Base-by-base conservation (phyloP, 2,888 invertebrate species). In the Synanthedon formicaeformis region DNA sequence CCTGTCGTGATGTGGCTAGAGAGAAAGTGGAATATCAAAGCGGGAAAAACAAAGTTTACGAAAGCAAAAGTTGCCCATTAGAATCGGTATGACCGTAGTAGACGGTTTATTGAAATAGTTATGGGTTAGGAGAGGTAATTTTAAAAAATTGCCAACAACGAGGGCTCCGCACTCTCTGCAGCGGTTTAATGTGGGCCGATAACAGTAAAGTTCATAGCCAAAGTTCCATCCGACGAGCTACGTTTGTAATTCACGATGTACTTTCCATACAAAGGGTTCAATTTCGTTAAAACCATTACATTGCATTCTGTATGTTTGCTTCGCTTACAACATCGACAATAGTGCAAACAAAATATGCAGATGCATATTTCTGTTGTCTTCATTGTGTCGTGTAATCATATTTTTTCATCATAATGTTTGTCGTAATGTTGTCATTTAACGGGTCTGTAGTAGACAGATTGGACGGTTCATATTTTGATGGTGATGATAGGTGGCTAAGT, bases 171-270 rank as follows among this genome's bases (percentile, higher is more conserved):
- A 75, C 79, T 79, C 75, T 79, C 75, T 70, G 76, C 67, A 79
- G 75, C 78, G 78, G 78, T 80, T 78, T 79, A 81, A 85, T 79
- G 78, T 72, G 64, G 60, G 67, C 68, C 78, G 69, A 83, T 86
- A 85, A 85, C 82, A 82, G 79, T 86, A 83, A 83, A 79, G 80
- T 81, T 81, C 82, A 84, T 81, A 75, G 82, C 78, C 77, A 69
- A 80, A 81, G 74, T 80, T 81, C 73, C 73, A 73, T 73, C 77
- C 70, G 62, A 63, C 65, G 74, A 77, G 76, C 74, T 79, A 69
- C 73, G 70, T 67, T 75, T 78, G 80, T 81, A 4, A 45, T 50
- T 51, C 51, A 48, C 13, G 5, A 27, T 51, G 51, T 73, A 73
- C 78, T 78, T 77, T 76, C 76, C 76, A 78, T 77, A 77, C 71